phyloP scores from a whole-genome alignment of 1,140 invertebrate genomes.

The Centruroides sculpturatus region DNA sequence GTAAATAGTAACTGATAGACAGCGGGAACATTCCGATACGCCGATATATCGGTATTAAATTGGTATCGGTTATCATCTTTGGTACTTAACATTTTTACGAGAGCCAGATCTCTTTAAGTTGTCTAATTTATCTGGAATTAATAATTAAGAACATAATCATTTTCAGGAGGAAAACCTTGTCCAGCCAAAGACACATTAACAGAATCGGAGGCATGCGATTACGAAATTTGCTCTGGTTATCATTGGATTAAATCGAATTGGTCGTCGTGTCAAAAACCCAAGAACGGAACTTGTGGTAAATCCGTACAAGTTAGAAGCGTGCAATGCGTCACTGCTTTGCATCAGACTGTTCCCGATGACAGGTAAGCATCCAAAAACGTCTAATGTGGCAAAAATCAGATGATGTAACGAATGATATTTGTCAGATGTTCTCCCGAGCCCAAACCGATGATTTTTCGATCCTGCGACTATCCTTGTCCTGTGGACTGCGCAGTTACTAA shows the following conservation, averaged over 20 bases:
- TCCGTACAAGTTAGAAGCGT: constrained; percentile 1
- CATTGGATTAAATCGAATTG: neutral
- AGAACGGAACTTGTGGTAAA: neutral
- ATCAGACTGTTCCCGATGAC: too few species aligned
- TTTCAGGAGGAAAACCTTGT: neutral
- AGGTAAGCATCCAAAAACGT: too few species aligned
- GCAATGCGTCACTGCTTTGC: neutral
- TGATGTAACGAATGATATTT: too few species aligned
- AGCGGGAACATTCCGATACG: too few species aligned
- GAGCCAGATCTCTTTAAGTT: too few species aligned
- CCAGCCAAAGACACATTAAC: neutral
- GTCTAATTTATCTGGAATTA: too few species aligned
- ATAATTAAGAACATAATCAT: too few species aligned
- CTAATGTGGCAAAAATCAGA: too few species aligned
- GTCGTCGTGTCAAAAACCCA: neutral
- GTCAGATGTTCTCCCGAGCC: neutral
- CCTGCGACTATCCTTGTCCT: constrained; percentile 27
- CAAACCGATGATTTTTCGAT: constrained; percentile 5
- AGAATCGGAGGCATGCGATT: neutral
- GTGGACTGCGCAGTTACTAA: constrained; percentile 27
- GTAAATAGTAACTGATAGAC: too few species aligned
- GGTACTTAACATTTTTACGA: too few species aligned
- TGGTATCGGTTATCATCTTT: too few species aligned
- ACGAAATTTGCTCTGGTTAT: neutral
- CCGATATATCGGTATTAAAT: too few species aligned